A percentile compares a stretch with the other conserved stretches of the same genome.
These are phyloP conservation scores for Lasioglossum lativentre DNA, from an alignment of 2,888 invertebrate species.

Conservation along the genomic window DNA sequence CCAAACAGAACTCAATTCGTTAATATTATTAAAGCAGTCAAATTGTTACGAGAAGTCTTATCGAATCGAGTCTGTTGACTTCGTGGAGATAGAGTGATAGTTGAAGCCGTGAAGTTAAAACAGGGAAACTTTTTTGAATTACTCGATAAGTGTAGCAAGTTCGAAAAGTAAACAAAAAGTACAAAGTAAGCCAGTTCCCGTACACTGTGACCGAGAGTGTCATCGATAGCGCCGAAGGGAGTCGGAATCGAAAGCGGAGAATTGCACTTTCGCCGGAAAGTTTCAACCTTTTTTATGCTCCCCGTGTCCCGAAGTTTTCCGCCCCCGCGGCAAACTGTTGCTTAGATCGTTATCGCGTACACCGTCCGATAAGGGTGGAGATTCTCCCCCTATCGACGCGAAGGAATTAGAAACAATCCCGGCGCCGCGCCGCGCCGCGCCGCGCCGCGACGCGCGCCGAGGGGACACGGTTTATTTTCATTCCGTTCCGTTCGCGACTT, in stretches of 20 bases:
- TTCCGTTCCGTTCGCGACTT: slow-evolving; percentile 47
- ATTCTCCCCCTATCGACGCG: slow-evolving; percentile 54
- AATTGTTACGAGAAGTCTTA: background rate
- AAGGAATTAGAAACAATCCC: slow-evolving; percentile 73
- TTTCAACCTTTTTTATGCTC: slow-evolving; percentile 70
- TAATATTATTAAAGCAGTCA: background rate
- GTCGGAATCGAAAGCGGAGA: slow-evolving; percentile 64
- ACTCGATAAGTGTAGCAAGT: background rate
- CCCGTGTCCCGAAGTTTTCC: slow-evolving; percentile 69
- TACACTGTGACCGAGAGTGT: slow-evolving; percentile 20
- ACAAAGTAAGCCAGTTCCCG: slow-evolving; percentile 28
- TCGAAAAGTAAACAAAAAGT: background rate
- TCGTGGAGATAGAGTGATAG: background rate
- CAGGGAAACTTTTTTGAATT: slow-evolving; percentile 4
- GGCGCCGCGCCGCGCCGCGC: background rate
- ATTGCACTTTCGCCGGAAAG: slow-evolving; percentile 71
- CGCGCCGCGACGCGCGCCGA: background rate
- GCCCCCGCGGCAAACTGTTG: slow-evolving; percentile 77
- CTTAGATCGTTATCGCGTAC: slow-evolving; percentile 80
- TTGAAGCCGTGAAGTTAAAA: background rate
- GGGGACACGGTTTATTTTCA: slow-evolving; percentile 31
- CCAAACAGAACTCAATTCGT: too few relatives aligned
- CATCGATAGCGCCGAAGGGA: slow-evolving; percentile 26
- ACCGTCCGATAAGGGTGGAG: slow-evolving; percentile 69
- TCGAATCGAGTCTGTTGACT: background rate